Conservation (phyloP, 2,797 vertebrate genomes). For the Arctocebus calabarensis region DNA sequence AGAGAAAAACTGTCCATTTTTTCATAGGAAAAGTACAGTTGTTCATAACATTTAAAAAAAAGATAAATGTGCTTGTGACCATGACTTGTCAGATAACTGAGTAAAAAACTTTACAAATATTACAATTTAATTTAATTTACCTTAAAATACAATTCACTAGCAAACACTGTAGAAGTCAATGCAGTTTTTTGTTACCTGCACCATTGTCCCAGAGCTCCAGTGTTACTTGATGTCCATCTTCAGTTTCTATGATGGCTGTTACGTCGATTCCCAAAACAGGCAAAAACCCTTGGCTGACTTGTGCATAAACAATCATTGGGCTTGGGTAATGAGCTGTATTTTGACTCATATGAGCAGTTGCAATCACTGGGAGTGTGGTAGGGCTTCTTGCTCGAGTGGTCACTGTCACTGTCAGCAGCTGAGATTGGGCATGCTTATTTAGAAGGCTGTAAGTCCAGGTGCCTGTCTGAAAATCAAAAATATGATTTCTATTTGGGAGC, state of each 20-base stretch:
- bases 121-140: conserved; percentile 24
- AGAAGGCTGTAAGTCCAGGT: conserved; percentile 84
- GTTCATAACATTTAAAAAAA: conserved; percentile 44
- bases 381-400: conserved; percentile 81
- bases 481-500: neutral
- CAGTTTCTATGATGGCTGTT: conserved; percentile 82
- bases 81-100: conserved; percentile 18
- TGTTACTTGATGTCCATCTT: conserved; percentile 7
- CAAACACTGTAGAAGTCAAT: neutral
- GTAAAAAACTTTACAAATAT: conserved; percentile 32
- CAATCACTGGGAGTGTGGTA: conserved; percentile 79
- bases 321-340: conserved; percentile 69
- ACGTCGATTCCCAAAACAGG: conserved; percentile 86
- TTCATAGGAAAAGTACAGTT: conserved; percentile 45
- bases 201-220: conserved; percentile 87
- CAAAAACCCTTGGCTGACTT: conserved; percentile 86
- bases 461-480: conserved; percentile 80
- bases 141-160: neutral
- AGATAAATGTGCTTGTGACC: neutral
- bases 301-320: conserved; percentile 84
- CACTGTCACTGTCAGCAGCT: conserved; percentile 83
- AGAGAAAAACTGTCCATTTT: neutral
- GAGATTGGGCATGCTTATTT: conserved; percentile 65
- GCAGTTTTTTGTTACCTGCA: conserved; percentile 81
- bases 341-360: conserved; percentile 78